Conservation (phyloP, 1,140 invertebrate genomes). For the Archivesica marissinica region DNA sequence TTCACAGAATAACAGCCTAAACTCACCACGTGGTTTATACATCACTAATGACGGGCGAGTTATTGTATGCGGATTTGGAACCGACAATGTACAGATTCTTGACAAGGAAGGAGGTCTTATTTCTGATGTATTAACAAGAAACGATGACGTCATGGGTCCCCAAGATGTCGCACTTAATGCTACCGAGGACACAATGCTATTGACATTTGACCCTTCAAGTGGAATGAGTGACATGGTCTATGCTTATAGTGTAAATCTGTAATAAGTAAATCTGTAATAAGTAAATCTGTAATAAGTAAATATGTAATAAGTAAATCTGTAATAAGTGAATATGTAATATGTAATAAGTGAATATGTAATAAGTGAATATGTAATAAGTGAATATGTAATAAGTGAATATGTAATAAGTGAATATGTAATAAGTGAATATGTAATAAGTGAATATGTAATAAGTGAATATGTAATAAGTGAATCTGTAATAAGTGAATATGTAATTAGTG, state of each 20-base stretch:
- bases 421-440: no score
- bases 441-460: no score
- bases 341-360: no score
- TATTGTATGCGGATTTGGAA: slow-evolving; percentile 54
- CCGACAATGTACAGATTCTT: slow-evolving; percentile 56
- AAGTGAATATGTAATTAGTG: no score
- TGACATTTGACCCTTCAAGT: slow-evolving; percentile 61
- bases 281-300: no score
- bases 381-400: no score
- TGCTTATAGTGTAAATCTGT: slow-evolving; percentile 30
- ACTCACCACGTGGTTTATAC: slow-evolving; percentile 52
- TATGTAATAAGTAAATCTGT: no score
- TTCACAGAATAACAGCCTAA: slow-evolving; percentile 44
- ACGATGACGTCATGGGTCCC: slow-evolving; percentile 53
- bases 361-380: no score
- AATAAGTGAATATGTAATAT: no score
- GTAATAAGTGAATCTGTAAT: no score
- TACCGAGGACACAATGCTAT: slow-evolving; percentile 40
- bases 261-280: no score
- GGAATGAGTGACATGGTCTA: slow-evolving; percentile 48
- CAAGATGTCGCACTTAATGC: slow-evolving; percentile 42
- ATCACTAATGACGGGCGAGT: slow-evolving; percentile 46
- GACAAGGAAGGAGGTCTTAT: slow-evolving; percentile 26
- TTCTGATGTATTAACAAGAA: slow-evolving; percentile 13
- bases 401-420: no score